Evolutionary conservation across 2,888 invertebrate species (phyloP), one percentile per base, ranked within the genome.

Genomic region (Aphidoletes aphidimyza): DNA sequence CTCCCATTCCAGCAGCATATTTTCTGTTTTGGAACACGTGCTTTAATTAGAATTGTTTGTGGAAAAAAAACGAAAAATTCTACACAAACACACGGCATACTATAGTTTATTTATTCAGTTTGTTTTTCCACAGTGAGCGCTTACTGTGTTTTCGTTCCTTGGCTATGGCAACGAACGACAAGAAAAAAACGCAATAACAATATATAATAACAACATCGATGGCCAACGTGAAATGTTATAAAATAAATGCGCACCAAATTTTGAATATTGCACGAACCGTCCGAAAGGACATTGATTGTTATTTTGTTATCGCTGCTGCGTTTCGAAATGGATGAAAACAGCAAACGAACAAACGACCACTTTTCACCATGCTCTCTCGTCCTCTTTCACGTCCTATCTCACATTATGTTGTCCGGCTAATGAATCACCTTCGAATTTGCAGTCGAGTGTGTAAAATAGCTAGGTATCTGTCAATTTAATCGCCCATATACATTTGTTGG

Each of bases 1-100:
- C n/a, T 69, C 30, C 30, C 17, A 14, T 11, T 54, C 26, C 22
- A 2, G 26, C 30, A 30, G 30, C 34, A 69, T 26, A 30, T 11
- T 69, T 30, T n/a, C n/a, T n/a, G n/a, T n/a, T 54, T 69, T 30
- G 69, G 30, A 69, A 34, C 69, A 69, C 69, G 69, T 69, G 69
- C 69, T 69, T 69, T 69, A 69, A 69, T 69, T 69, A 69, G 30
- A 69, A 69, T 69, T 69, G 34, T 69, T 69, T 69, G 69, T 69
- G 69, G 14, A 69, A 30, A 22, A n/a, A n/a, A n/a, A n/a, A n/a
- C n/a, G n/a, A n/a, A n/a, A 69, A 69, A 54, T 39, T 39, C 11
- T 69, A 30, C 30, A 69, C 69, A 69, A 26, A 69, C 26, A 69
- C 69, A 54, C 26, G 26, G 54, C 69, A 69, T 22, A 30, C 26